Base-by-base conservation (phyloP, 2,113 vertebrate species). In the Amia ocellicauda region DNA sequence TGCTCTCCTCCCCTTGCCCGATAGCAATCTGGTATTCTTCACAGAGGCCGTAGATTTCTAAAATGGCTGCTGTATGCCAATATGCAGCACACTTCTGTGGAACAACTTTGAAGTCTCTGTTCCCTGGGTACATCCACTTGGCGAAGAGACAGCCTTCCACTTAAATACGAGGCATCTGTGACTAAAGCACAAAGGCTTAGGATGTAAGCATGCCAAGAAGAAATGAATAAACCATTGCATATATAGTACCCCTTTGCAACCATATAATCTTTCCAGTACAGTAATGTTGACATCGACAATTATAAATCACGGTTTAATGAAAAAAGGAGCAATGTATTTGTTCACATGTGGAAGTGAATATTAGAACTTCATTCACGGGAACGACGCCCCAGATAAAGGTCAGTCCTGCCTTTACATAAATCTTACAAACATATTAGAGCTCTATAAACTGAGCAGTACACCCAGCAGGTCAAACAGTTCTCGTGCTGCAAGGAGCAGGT, bases 121-220 rank as follows among this genome's bases (percentile, higher is more conserved):
- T 26, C 10, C 23, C 26, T 57, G 27, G 49, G 4, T 50, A 68
- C 43, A 36, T 36, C 31, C 11, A 36, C 31, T 36, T 36, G 31
- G 5, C 31, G 5, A 36, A 36, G 1, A 36, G 31, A 7, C 31
- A 11, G 5, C 31, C 31, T 36, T 36, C 11, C 31, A 36, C 31
- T 36, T 42, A 59, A 72, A 75, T 63, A 29, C 14, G 68, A 67
- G 55, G 58, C 70, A 74, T 77, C 70, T 78, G 77, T 79, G 72
- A 71, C 52, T 67, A 71, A 71, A 67, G 4, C 19, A 43, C 57
- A 65, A 67, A 19, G 78, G 40, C 67, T 69, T 72, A 60, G 67
- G 59, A 60, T 64, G 56, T 61, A 69, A 76, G 75, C 58, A 66
- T 49, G 62, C 43, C 66, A 79, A 80, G 79, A 72, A 80, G 73